These are phyloP conservation scores for Tiliacea aurago DNA, from an alignment of 2,888 invertebrate species.

Conservation along the genomic window DNA sequence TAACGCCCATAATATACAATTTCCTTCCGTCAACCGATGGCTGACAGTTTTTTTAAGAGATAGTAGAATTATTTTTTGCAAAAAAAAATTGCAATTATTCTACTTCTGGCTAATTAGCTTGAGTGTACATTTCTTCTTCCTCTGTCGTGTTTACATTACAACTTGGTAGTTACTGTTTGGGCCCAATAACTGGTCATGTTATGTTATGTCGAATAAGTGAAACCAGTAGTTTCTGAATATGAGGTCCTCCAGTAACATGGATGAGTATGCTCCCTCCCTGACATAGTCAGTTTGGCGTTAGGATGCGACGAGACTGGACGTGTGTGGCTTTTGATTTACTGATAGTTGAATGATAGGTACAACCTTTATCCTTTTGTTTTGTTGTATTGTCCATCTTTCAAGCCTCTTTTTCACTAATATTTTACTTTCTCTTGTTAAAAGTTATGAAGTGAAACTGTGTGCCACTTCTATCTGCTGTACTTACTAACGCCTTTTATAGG, in stretches of 20 bases:
- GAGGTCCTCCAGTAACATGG: slow-evolving; percentile 18
- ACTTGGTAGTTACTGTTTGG: neutral
- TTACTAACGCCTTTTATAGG: no score
- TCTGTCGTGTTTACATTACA: neutral
- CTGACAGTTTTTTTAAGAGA: neutral
- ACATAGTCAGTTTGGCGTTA: slow-evolving; percentile 39
- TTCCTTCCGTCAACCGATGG: neutral
- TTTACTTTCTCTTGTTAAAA: neutral
- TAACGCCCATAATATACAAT: neutral
- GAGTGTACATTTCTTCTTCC: neutral
- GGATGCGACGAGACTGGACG: slow-evolving; percentile 41
- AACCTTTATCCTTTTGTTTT: neutral
- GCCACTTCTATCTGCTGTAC: neutral
- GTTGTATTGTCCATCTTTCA: neutral
- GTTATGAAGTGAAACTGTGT: neutral
- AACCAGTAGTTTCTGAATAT: slow-evolving; percentile 44
- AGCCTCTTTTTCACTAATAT: neutral
- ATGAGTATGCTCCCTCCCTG: slow-evolving; percentile 30
- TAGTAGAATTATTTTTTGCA: neutral
- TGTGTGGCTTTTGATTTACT: slow-evolving; percentile 46
- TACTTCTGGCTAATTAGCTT: neutral
- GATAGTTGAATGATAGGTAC: slow-evolving; percentile 56
- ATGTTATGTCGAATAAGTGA: neutral
- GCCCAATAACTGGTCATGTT: neutral
- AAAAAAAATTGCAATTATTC: neutral